Conservation (phyloP, 2,888 invertebrate species). For the Melanargia galathea region DNA sequence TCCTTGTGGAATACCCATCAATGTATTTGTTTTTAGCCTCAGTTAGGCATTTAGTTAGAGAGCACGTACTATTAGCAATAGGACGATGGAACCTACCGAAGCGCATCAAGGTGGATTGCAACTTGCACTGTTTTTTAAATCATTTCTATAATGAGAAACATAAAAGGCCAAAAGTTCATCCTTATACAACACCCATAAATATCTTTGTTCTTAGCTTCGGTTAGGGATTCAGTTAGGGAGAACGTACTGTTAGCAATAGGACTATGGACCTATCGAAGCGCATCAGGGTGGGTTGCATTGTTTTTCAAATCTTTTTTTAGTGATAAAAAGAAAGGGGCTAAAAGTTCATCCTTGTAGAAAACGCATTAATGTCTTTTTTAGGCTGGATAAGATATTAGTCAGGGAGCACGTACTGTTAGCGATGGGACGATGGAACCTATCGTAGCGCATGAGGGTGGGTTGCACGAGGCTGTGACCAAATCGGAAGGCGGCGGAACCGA, state of each 20-base stretch:
- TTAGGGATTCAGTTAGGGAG: too few species aligned
- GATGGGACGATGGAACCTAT: conserved; percentile 85
- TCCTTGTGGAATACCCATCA: not conserved
- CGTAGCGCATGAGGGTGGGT: conserved; percentile 87
- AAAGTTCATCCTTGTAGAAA: not conserved
- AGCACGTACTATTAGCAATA: conserved; percentile 86
- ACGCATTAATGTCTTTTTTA: not conserved
- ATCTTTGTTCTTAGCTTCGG: too few species aligned
- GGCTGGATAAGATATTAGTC: too few species aligned
- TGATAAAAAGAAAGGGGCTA: not conserved
- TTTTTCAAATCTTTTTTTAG: too few species aligned
- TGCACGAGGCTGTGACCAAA: conserved; percentile 95
- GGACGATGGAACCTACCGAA: conserved; percentile 87
- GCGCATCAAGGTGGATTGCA: conserved; percentile 89
- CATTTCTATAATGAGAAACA: too few species aligned
- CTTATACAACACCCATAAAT: too few species aligned
- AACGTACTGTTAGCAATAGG: too few species aligned
- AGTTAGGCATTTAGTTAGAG: too few species aligned
- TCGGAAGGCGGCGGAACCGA: conserved; percentile 91
- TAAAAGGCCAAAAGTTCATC: too few species aligned
- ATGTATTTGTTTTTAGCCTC: not conserved
- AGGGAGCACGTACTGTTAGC: conserved; percentile 84
- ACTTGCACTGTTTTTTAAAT: too few species aligned
- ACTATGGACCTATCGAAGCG: too few species aligned
- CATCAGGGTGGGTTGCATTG: too few species aligned